Evolutionary conservation across 2,888 invertebrate genomes (phyloP).

Genomic region (Chelonus formosanus): DNA sequence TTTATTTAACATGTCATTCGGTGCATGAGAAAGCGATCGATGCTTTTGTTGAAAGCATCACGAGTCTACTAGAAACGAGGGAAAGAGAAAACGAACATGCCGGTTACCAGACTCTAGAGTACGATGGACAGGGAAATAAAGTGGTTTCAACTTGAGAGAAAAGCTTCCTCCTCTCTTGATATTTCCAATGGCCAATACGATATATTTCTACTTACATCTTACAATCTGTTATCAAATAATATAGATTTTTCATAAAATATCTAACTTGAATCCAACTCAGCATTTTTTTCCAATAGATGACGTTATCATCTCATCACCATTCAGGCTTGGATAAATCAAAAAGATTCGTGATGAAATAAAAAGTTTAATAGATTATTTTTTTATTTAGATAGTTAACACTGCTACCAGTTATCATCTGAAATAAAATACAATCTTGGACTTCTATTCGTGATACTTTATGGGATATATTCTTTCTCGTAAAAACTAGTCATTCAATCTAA

Average conservation of each 20-base stretch:
- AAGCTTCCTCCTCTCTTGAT: conserved; percentile 29
- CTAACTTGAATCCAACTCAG: conserved; percentile 9
- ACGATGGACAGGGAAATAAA: conserved; percentile 41
- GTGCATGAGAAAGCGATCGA: conserved; percentile 38
- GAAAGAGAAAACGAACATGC: conserved; percentile 18
- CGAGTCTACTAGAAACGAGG: conserved; percentile 14
- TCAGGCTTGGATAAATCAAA: too few relatives aligned
- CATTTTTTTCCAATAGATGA: conserved; percentile 19
- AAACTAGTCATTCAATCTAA: too few relatives aligned
- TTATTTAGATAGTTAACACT: too few relatives aligned
- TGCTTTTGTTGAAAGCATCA: conserved; percentile 41
- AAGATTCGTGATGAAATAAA: too few relatives aligned
- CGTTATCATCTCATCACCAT: too few relatives aligned
- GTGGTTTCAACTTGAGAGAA: conserved; percentile 35
- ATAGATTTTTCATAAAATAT: neutral
- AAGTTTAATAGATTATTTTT: too few relatives aligned
- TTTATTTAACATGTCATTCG: conserved; percentile 36
- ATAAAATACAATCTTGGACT: too few relatives aligned
- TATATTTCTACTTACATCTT: neutral
- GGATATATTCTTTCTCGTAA: too few relatives aligned
- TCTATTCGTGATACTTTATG: too few relatives aligned
- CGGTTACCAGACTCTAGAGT: conserved; percentile 37
- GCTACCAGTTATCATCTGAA: too few relatives aligned
- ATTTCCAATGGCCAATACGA: conserved; percentile 6
- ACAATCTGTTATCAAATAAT: conserved; percentile 11